Base-by-base conservation (phyloP, 2,888 invertebrate species). In the Yponomeuta cagnagella region DNA sequence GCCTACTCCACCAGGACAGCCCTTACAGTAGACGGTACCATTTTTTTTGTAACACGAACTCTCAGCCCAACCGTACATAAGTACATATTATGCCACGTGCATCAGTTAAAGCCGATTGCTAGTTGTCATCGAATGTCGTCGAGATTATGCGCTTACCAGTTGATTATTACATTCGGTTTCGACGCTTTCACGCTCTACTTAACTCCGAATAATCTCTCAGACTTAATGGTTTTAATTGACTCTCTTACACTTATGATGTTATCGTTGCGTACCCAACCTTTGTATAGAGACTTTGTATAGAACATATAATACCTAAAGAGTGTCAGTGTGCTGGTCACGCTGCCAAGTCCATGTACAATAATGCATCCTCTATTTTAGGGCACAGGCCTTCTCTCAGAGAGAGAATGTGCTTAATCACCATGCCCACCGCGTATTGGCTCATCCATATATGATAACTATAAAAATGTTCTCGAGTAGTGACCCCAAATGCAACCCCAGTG, bases 121-220 rank as follows among this genome's bases (percentile, higher is more conserved):
- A 65, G 74, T 77, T 82, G 82, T 83, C 83, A 80, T 76, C 74
- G 48, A 71, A 72, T 79, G 82, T 77, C 80, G 68, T 70, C 70
- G 74, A 74, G 76, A 77, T 78, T 77, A 74, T 74, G 74, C 76
- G 73, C 77, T 78, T 75, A 78, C 75, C 75, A 78, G 78, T 80
- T 76, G 77, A 82, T 82, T 80, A 76, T 76, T 77, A 75, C 76
- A 72, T 76, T 76, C 77, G 74, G 69, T 74, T 73, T 75, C 73
- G 75, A 75, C 75, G 77, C 74, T 77, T 79, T 79, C 77, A 82
- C 77, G 80, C 76, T 83, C 80, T 78, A 82, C 76, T 81, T 78
- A 78, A 72, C 76, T 72, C 74, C 72, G 15, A 74, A 75, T 81
- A 80, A 83, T 82, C 80, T 80, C 75, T 76, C 77, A 68, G 73